These are phyloP conservation scores for Drosophila tripunctata DNA, from an alignment of 2,888 invertebrate genomes.

Conservation along the genomic window DNA sequence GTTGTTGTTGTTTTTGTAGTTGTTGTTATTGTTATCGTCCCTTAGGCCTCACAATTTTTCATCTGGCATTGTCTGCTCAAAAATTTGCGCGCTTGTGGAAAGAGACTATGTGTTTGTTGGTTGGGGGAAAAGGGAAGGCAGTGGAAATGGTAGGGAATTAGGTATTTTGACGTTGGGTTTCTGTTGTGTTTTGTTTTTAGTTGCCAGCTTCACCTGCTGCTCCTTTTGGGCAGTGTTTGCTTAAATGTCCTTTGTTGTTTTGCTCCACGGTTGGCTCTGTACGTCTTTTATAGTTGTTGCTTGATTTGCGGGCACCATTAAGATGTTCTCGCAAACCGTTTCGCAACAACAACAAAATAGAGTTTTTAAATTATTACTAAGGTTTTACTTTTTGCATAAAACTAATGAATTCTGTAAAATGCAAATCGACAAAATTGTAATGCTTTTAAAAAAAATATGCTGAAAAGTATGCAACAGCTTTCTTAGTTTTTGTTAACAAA, in stretches of 20 bases:
- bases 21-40: conserved; percentile 48
- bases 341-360: no score
- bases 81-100: conserved; percentile 45
- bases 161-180: conserved; percentile 32
- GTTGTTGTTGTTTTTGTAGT: conserved; percentile 17
- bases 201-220: conserved; percentile 43
- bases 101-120: no score
- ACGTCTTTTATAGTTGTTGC: conserved; percentile 52
- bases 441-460: no score
- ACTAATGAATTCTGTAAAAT: no score
- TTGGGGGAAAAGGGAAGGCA: not conserved
- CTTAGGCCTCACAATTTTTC: conserved; percentile 70
- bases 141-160: not conserved
- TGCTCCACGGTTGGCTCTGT: not conserved
- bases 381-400: no score
- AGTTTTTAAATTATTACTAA: no score
- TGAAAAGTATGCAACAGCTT: no score
- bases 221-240: conserved; percentile 16
- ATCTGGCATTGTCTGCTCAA: conserved; percentile 64
- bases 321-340: conserved; percentile 25
- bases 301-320: conserved; percentile 49
- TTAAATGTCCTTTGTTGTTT: conserved; percentile 43
- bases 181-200: conserved; percentile 59
- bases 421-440: no score
- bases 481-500: no score